Base-by-base conservation (phyloP, 2,888 invertebrate genomes). In the Acleris laterana region DNA sequence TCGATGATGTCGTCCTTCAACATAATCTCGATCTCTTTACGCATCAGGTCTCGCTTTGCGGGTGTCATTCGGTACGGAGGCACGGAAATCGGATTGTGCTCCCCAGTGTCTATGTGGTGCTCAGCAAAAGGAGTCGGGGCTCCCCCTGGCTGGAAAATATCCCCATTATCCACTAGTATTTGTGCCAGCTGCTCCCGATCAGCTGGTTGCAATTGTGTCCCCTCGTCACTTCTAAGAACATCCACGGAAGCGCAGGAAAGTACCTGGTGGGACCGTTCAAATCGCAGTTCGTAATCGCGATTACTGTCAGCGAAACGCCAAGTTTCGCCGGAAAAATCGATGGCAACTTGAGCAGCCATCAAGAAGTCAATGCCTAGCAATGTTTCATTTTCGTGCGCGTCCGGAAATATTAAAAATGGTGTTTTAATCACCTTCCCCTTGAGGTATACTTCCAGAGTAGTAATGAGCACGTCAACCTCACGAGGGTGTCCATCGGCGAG, bases 71-170 rank as follows among this genome's bases (percentile, higher is more conserved):
- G 25, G 16, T 51, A 51, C 16, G 51, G 51, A 2, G 51, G 51
- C 16, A 25, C 16, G 1, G 51, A 25, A 5, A 51, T 19, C 6
- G 51, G 51, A 1, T 16, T 7, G 25, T 51, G 25, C 1, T 25
- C 25, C 3, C 51, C 51, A 13, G 51, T 51, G 16, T 51, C 51
- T n/a, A 51, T 51, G 16, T 16, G 16, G 25, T 51, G 51, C 16
- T 51, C 51, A 16, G 51, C 50, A 11, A 50, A 50, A 3, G 50
- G 20, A 5, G 50, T 50, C 9, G 50, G 20, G 2, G 50, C 50
- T 50, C 50, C 50, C 50, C 50, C 50, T 50, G 50, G 50, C 9
- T 20, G 13, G 20, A 50, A 50, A 16, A 50, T 16, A 16, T 50
- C 50, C 32, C 7, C 32, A 32, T 32, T 32, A 32, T 32, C 32